Evolutionary conservation across 2,113 vertebrate species (phyloP).

Genomic region (Boulengeromyrus knoepffleri): DNA sequence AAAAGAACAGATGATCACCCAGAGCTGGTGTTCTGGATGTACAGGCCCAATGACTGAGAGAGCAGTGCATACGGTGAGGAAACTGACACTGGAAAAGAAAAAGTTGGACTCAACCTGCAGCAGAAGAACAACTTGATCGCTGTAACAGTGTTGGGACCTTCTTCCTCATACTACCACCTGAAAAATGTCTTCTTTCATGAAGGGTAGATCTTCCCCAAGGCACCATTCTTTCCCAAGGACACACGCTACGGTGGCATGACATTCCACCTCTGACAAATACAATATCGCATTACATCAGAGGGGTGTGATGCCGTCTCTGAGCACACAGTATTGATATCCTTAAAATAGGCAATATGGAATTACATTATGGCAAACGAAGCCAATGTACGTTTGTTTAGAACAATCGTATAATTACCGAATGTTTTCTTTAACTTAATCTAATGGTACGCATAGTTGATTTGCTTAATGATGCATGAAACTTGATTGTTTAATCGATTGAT

Average conservation of each 20-base stretch:
- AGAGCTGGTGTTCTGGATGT: background rate
- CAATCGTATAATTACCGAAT: background rate
- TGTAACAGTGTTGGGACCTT: background rate
- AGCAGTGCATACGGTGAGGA: background rate
- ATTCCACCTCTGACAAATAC: background rate
- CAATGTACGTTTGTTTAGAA: background rate
- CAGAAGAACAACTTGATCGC: background rate
- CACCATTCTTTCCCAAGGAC: background rate
- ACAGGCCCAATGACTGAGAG: background rate
- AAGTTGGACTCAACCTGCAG: background rate
- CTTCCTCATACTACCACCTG: background rate
- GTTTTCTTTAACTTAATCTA: background rate
- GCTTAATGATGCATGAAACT: background rate
- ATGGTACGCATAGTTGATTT: background rate
- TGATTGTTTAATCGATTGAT: background rate
- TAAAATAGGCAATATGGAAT: background rate
- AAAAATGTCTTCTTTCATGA: background rate
- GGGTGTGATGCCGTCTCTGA: background rate
- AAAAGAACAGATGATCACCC: background rate
- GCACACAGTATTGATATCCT: background rate
- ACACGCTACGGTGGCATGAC: background rate
- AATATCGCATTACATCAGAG: background rate
- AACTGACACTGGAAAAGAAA: background rate
- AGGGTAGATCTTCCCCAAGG: background rate
- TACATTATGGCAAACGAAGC: background rate